Evolutionary conservation across 2,113 vertebrate genomes (phyloP).

Genomic region (Bostrychus sinensis): DNA sequence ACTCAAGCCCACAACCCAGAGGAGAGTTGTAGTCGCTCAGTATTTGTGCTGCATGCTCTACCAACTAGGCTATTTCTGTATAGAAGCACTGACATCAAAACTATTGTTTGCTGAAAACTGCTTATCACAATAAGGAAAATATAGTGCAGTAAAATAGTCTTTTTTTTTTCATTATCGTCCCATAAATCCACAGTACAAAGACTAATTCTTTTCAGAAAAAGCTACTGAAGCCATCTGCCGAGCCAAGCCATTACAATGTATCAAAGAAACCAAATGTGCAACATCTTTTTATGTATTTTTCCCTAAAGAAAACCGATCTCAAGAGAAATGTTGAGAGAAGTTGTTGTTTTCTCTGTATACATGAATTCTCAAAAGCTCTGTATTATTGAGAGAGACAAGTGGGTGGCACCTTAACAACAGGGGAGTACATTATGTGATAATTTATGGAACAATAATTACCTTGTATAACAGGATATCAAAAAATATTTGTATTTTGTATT

Average conservation of each 20-base stretch:
- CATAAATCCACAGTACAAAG: constrained; percentile 8
- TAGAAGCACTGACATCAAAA: too few species aligned
- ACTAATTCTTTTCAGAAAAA: constrained; percentile 3
- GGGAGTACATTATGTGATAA: background rate
- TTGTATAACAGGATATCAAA: background rate
- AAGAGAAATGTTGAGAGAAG: background rate
- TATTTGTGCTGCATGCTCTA: too few species aligned
- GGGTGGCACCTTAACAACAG: background rate
- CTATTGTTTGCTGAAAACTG: background rate
- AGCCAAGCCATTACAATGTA: background rate
- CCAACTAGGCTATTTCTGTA: too few species aligned
- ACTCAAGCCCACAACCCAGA: too few species aligned
- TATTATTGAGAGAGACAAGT: background rate
- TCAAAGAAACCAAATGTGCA: constrained; percentile 8
- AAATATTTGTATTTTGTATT: background rate
- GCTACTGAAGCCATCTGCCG: constrained; percentile 3
- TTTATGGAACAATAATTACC: background rate
- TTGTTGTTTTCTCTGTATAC: background rate
- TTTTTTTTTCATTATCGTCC: background rate
- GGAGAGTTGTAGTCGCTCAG: too few species aligned
- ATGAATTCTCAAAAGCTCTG: background rate
- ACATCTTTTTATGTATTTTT: background rate
- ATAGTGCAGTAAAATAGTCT: background rate
- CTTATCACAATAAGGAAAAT: background rate
- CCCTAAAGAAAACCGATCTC: constrained; percentile 1